These are phyloP conservation scores for Leptopilina drosophilae DNA, from an alignment of 2,888 invertebrate genomes.

Conservation along the genomic window DNA sequence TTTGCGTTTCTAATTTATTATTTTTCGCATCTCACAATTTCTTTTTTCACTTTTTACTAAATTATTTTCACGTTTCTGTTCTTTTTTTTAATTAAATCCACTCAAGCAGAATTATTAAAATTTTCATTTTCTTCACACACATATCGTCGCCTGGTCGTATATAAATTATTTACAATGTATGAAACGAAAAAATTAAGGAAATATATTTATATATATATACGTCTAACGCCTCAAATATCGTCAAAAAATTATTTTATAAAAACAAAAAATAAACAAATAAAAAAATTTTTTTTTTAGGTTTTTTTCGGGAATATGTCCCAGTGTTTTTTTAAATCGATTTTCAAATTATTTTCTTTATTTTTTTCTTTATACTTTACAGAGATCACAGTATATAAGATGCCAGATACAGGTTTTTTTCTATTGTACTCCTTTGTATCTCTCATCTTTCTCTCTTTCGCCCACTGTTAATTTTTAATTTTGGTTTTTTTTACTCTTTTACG, in stretches of 20 bases:
- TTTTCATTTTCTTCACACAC: constrained; percentile 40
- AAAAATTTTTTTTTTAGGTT: neutral
- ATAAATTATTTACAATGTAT: constrained; percentile 71
- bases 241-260: neutral
- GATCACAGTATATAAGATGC: constrained; percentile 77
- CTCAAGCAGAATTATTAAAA: neutral
- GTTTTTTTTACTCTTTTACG: neutral
- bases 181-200: constrained; percentile 59
- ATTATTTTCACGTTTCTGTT: no score
- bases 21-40: constrained; percentile 41
- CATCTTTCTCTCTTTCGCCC: constrained; percentile 24
- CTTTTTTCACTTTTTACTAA: constrained; percentile 34
- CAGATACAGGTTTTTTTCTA: constrained; percentile 72
- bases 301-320: constrained; percentile 35
- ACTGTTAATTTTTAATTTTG: constrained; percentile 41
- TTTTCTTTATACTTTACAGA: constrained; percentile 72
- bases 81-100: constrained; percentile 36
- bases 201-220: constrained; percentile 46
- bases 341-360: constrained; percentile 65
- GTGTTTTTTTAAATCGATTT: constrained; percentile 46
- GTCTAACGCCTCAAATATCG: constrained; percentile 33
- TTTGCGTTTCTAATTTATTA: constrained; percentile 35
- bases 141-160: constrained; percentile 56
- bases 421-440: constrained; percentile 62
- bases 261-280: neutral